Evolutionary conservation across 2,888 invertebrate genomes (phyloP).

Genomic region (Drosophila tripunctata): DNA sequence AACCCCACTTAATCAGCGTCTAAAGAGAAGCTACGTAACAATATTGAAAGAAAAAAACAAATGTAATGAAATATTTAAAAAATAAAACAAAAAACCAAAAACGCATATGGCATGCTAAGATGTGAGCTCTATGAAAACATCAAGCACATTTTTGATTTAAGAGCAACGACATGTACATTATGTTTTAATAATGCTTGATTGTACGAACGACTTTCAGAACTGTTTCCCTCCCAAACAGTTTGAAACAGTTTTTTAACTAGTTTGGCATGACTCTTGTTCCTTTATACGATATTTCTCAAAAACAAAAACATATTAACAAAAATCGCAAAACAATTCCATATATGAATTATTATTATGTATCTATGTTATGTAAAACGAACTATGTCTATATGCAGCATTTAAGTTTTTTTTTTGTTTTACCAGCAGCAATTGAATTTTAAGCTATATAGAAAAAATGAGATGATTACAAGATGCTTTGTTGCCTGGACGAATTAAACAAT

Average conservation of each 20-base stretch:
- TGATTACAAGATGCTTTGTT: slow-evolving; percentile 28
- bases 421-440: slow-evolving; percentile 28
- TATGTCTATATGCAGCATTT: slow-evolving; percentile 69
- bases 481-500: slow-evolving; percentile 59
- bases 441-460: not conserved
- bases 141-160: slow-evolving; percentile 41
- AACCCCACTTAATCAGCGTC: slow-evolving; percentile 56
- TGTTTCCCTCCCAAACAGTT: slow-evolving; percentile 19
- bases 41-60: slow-evolving; percentile 46
- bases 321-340: slow-evolving; percentile 69
- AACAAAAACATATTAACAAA: slow-evolving; percentile 23
- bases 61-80: slow-evolving; percentile 24
- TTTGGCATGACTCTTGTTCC: slow-evolving; percentile 74
- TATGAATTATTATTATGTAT: slow-evolving; percentile 48
- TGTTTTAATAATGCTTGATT: slow-evolving; percentile 82
- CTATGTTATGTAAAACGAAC: slow-evolving; percentile 29
- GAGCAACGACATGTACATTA: slow-evolving; percentile 74
- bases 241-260: slow-evolving; percentile 42
- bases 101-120: slow-evolving; percentile 50
- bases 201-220: slow-evolving; percentile 50
- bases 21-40: slow-evolving; percentile 67
- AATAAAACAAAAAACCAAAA: slow-evolving; percentile 14
- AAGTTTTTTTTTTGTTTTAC: slow-evolving; percentile 64
- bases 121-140: slow-evolving; percentile 52
- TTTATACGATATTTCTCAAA: slow-evolving; percentile 75